phyloP scores from a whole-genome alignment of 2,888 invertebrate genomes.

The Chirona hameri region DNA sequence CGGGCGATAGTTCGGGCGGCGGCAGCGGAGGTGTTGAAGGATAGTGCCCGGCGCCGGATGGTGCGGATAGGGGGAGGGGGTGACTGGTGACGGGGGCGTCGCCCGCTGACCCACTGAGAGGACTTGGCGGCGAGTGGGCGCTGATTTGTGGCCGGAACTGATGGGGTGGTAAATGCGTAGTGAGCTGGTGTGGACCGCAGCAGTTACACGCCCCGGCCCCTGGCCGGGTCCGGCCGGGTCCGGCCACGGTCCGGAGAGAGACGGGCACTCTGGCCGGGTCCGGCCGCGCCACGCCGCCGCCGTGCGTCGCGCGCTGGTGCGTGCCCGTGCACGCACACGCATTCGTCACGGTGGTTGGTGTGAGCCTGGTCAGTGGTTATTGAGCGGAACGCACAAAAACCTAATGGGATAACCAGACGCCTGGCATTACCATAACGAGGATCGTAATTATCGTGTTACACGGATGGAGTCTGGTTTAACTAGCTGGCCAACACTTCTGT shows the following conservation, averaged over 20 bases:
- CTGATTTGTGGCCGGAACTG: too few species aligned
- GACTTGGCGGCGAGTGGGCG: too few species aligned
- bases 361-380: background rate
- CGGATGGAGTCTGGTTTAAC: background rate
- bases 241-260: too few species aligned
- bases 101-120: background rate
- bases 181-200: too few species aligned
- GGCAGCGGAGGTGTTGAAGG: background rate
- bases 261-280: too few species aligned
- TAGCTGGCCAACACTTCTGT: background rate
- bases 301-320: background rate
- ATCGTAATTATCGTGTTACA: background rate
- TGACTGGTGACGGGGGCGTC: background rate
- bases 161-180: too few species aligned
- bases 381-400: background rate
- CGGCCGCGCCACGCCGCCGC: too few species aligned
- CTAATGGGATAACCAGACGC: background rate
- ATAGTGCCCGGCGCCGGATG: background rate
- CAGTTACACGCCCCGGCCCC: too few species aligned
- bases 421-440: slow-evolving; percentile 3
- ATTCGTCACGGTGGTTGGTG: background rate
- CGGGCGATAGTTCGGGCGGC: background rate
- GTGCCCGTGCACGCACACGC: background rate
- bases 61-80: background rate
- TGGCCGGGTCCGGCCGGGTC: too few species aligned